Conservation (phyloP, 2,113 vertebrate species). For the Daboia siamensis region DNA sequence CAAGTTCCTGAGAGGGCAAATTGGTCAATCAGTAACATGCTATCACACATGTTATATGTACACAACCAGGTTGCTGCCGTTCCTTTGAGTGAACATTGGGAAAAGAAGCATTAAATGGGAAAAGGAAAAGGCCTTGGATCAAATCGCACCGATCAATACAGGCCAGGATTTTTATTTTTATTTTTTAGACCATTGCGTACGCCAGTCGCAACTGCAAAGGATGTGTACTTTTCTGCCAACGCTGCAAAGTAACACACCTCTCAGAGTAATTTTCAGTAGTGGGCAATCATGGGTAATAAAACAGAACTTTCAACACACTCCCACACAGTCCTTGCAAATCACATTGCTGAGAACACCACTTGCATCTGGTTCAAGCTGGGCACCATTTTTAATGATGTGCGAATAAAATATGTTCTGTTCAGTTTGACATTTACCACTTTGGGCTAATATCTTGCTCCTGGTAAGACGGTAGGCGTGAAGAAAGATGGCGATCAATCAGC, state of each 20-base stretch:
- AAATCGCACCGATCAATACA: not conserved
- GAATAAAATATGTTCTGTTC: not conserved
- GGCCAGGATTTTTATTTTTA: not conserved
- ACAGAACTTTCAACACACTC: not conserved
- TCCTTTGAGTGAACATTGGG: not conserved
- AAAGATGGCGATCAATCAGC: not conserved
- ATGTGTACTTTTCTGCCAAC: not conserved
- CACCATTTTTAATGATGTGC: not conserved
- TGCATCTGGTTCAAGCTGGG: not conserved
- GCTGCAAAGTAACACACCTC: not conserved
- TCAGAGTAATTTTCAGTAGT: not conserved
- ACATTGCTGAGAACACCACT: not conserved
- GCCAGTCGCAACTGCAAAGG: not conserved
- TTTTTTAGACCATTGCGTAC: not conserved
- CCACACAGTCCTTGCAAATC: not conserved
- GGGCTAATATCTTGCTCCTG: not conserved
- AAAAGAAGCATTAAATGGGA: not conserved
- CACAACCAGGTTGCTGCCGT: not conserved
- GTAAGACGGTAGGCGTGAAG: not conserved
- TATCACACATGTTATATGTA: not conserved
- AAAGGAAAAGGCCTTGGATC: not conserved
- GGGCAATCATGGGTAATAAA: not conserved
- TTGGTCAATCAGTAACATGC: not conserved
- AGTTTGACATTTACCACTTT: not conserved
- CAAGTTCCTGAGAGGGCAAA: not conserved